Conservation (phyloP, 2,888 invertebrate species). For the Apotomis betuletana region DNA sequence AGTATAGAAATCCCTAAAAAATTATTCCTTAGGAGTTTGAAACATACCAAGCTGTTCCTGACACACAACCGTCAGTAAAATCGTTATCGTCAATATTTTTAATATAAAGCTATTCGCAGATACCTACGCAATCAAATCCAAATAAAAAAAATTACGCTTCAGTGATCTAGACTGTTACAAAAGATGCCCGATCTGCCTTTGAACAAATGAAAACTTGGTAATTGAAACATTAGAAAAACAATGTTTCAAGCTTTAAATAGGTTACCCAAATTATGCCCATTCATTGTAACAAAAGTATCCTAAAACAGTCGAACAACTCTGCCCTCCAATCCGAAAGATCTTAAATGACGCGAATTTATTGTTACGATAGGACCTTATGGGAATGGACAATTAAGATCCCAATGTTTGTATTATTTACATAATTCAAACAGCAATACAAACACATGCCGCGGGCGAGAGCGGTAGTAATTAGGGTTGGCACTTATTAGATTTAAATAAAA, state of each 20-base stretch:
- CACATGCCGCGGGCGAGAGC: neutral
- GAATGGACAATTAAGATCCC: neutral
- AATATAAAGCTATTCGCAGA: too few relatives aligned
- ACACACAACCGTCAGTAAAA: too few relatives aligned
- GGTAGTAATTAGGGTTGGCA: neutral
- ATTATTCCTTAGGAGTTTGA: too few relatives aligned
- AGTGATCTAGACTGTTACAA: too few relatives aligned
- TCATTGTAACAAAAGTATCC: neutral
- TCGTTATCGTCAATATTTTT: too few relatives aligned
- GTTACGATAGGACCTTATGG: neutral
- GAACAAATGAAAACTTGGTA: neutral
- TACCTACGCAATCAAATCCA: too few relatives aligned
- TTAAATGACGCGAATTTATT: neutral
- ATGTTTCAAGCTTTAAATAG: neutral
- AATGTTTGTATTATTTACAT: constrained; percentile 4
- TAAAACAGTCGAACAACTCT: neutral
- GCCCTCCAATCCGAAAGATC: neutral
- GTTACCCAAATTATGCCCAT: neutral
- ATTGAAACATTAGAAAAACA: neutral
- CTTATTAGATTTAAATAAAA: too few relatives aligned
- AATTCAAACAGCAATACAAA: constrained; percentile 5
- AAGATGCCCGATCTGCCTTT: too few relatives aligned
- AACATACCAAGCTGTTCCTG: too few relatives aligned
- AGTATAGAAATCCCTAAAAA: too few relatives aligned
- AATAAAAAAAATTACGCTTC: too few relatives aligned